Base-by-base conservation (phyloP, 2,113 vertebrate species). In the Trinectes maculatus region DNA sequence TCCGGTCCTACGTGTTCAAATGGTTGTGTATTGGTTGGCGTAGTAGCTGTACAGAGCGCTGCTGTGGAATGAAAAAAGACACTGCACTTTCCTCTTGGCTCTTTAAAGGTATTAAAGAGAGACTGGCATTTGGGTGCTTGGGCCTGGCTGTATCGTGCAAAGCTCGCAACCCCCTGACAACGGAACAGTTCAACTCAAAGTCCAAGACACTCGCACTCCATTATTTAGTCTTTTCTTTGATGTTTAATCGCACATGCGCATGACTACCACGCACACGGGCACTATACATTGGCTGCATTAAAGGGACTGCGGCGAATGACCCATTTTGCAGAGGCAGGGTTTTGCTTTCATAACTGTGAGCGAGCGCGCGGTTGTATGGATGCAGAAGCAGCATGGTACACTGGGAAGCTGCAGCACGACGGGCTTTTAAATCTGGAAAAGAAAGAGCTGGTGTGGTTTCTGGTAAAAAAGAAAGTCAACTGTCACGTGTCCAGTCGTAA, bases 341-440 rank as follows among this genome's bases (percentile, higher is more conserved):
- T 87, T 89, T 87, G 83, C 88, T 88, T 89, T 90, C 85, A 83
- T 87, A 90, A 89, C 58, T 71, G 65, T 51, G 70, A 77, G 79
- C 19, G 78, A 79, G 58, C 21, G 33, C 21, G 33, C 48, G 61
- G 47, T 68, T 55, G 69, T 69, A 66, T 64, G 78, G 80, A 80
- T 53, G 75, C 77, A 58, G 76, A 81, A 77, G 61, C 54, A 40
- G 76, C 66, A 63, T 77, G 46, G 63, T 67, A 80, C 74, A 73
- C 49, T 49, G 25, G 52, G 58, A 79, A 85, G 74, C 86, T 79
- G 77, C 75, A 80, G 71, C 65, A 65, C 55, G 63, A 74, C 74
- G 77, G 57, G 65, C 71, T 88, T 87, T 87, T 84, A 80, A 85
- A 79, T 81, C 67, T 88, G 72, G 64, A 90, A 88, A 85, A 91